These are phyloP conservation scores for Zonotrichia leucophrys DNA, from an alignment of 2,113 vertebrate genomes.

Conservation along the genomic window DNA sequence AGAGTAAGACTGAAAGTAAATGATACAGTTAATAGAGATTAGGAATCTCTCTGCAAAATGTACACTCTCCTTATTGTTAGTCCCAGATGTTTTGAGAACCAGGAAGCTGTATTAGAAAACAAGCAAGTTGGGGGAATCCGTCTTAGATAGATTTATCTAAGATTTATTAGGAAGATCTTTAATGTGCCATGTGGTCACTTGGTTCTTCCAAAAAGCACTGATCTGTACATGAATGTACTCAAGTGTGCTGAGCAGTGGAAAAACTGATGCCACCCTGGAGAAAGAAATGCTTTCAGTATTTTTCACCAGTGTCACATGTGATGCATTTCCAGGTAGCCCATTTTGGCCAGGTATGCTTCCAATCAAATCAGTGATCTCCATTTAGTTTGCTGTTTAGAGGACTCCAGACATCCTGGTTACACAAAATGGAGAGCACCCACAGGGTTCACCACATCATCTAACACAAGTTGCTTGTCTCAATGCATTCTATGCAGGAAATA, in stretches of 20 bases:
- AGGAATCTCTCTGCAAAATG: slow-evolving; percentile 36
- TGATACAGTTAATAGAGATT: slow-evolving; percentile 51
- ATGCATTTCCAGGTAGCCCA: slow-evolving; percentile 3
- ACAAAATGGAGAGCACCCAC: background rate
- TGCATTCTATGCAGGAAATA: slow-evolving; percentile 19
- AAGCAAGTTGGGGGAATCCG: slow-evolving; percentile 32
- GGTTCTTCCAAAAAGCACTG: background rate
- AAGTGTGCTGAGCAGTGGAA: background rate
- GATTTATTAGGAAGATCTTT: slow-evolving; percentile 56
- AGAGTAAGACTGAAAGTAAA: slow-evolving; percentile 55
- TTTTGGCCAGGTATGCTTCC: slow-evolving; percentile 50
- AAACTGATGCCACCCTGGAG: background rate
- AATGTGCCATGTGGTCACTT: slow-evolving; percentile 24
- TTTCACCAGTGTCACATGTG: slow-evolving; percentile 20
- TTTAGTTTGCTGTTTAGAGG: slow-evolving; percentile 52
- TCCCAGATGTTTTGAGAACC: slow-evolving; percentile 49
- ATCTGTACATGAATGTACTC: background rate
- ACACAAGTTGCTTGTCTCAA: slow-evolving; percentile 10
- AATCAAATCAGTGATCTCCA: slow-evolving; percentile 7
- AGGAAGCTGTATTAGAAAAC: slow-evolving; percentile 29
- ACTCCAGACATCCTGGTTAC: background rate
- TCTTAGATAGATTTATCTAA: slow-evolving; percentile 45
- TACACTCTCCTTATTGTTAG: background rate
- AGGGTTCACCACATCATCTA: slow-evolving; percentile 21
- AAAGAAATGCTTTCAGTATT: background rate